Conservation (phyloP, 1,140 invertebrate species). For the Stenopsyche tienmushanensis region DNA sequence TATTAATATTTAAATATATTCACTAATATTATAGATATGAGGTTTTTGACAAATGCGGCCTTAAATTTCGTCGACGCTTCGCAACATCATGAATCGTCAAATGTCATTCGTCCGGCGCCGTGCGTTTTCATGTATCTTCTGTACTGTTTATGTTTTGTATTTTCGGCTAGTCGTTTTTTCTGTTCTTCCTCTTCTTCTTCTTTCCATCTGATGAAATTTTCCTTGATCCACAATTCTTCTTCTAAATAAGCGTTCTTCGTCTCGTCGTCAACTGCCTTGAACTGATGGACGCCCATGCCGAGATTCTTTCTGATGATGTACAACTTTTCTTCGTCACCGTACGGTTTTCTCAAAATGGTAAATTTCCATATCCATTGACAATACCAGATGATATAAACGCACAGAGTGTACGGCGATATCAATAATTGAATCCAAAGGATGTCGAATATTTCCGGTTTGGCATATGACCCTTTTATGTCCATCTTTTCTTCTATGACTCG, state of each 20-base stretch:
- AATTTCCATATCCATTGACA: constrained; percentile 79
- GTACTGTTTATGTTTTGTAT: constrained; percentile 76
- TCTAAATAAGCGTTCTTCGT: constrained; percentile 74
- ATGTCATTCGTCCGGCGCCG: constrained; percentile 74
- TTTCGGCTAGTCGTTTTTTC: constrained; percentile 77
- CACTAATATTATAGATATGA: neutral
- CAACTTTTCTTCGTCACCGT: constrained; percentile 78
- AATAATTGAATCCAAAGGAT: constrained; percentile 82
- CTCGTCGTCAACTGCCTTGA: constrained; percentile 70
- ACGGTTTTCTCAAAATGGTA: constrained; percentile 71
- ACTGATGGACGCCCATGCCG: constrained; percentile 68
- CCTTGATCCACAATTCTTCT: constrained; percentile 77
- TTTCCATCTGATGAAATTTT: constrained; percentile 80
- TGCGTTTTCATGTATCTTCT: constrained; percentile 79
- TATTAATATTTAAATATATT: neutral
- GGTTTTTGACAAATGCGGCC: too few species aligned
- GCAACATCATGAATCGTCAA: constrained; percentile 69
- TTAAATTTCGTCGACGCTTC: too few species aligned
- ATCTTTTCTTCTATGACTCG: constrained; percentile 86
- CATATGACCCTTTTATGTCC: constrained; percentile 88
- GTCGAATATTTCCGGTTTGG: constrained; percentile 73
- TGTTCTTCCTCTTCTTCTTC: constrained; percentile 77
- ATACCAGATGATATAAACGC: constrained; percentile 72
- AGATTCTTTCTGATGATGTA: constrained; percentile 80
- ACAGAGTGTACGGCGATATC: constrained; percentile 72